Evolutionary conservation across 2,888 invertebrate species (phyloP), one percentile per base, ranked within the genome.

Genomic region (Andrena praecox): DNA sequence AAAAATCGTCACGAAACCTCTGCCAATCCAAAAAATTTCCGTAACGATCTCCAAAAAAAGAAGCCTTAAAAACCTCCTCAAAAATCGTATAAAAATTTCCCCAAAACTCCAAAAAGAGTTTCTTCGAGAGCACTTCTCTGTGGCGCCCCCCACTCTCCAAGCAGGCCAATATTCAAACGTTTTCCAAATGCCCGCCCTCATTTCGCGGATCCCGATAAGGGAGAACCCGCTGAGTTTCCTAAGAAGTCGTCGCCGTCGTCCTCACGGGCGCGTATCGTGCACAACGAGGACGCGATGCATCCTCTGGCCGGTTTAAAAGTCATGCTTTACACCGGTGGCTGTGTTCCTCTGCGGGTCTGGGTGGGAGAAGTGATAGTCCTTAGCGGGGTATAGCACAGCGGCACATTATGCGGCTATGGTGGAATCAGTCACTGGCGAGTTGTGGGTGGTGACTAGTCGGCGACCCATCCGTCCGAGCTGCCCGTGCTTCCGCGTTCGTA

Each of bases 331-430:
- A 88, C 90, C 56, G 89, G 90, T 90, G 90, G 90, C 90, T 90
- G 90, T 91, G 71, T 77, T 64, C 42, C 64, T 73, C 80, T 90
- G 87, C 84, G 74, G 89, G 84, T 86, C 90, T 90, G 93, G 93
- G 93, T 92, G 93, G 93, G 93, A 93, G 93, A 93, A 93, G 93
- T 92, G 93, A 93, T 93, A 93, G 93, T 93, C 92, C 91, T 91
- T 90, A 90, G 88, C 90, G 89, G 87, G 90, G 91, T 88, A 89
- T 89, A 91, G 89, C 90, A 90, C 90, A 84, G 89, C 89, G 89
- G 91, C 89, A 92, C 91, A 92, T 92, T 92, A 92, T 91, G 91
- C 90, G 88, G 90, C 91, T 91, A 91, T 92, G 92, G 91, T 91
- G 91, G 91, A 93, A 93, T 93, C 93, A 93, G 93, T 93, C 93